These are phyloP conservation scores for Equus przewalskii DNA, from an alignment of 2,113 vertebrate species.

Conservation along the genomic window DNA sequence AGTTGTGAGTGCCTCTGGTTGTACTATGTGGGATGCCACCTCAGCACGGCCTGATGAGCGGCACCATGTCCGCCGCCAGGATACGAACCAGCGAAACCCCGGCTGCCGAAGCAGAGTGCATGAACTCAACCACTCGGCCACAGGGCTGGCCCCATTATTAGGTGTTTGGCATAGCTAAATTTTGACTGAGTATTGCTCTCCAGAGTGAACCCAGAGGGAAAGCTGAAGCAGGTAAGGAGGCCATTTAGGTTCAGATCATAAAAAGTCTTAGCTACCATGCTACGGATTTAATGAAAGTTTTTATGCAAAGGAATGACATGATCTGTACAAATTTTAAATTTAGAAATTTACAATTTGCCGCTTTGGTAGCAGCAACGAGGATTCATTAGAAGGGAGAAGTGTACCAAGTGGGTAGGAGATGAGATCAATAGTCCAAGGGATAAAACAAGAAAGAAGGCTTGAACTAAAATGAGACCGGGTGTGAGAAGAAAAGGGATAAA, in stretches of 20 bases:
- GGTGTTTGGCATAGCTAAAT: not conserved
- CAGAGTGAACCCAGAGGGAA: not conserved
- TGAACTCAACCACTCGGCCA: too few species aligned
- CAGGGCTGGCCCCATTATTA: not conserved
- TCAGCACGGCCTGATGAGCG: too few species aligned
- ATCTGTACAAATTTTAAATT: not conserved
- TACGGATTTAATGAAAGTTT: not conserved
- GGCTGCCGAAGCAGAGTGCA: too few species aligned
- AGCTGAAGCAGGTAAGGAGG: not conserved
- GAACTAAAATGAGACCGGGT: not conserved
- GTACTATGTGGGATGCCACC: too few species aligned
- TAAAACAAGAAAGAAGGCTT: not conserved
- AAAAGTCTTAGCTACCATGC: not conserved
- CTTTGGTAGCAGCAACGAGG: not conserved
- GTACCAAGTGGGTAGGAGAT: not conserved
- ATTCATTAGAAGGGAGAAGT: not conserved
- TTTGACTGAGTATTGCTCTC: constrained; percentile 12
- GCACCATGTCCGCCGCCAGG: too few species aligned
- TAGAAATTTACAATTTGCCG: not conserved
- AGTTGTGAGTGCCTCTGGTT: too few species aligned
- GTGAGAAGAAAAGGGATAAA: not conserved
- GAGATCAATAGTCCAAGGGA: not conserved
- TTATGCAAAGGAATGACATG: not conserved
- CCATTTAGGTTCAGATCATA: not conserved
- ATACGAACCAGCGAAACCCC: too few species aligned